Percentiles rank a stretch among this genome's conserved stretches.
phyloP scores from a whole-genome alignment of 2,113 vertebrate species.

The Semicossyphus pulcher region DNA sequence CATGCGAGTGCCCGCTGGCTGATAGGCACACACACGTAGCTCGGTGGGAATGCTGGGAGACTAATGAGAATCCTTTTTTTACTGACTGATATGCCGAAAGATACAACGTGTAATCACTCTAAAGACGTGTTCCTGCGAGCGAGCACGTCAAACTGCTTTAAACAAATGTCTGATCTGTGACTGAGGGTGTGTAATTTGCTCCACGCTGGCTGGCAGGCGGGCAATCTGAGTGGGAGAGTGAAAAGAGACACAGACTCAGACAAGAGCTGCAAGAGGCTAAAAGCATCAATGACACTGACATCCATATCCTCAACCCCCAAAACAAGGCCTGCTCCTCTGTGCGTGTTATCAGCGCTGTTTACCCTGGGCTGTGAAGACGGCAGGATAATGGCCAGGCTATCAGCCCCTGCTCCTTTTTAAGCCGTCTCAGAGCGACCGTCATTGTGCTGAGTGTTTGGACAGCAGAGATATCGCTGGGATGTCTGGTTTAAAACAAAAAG shows the following conservation, averaged over 20 bases:
- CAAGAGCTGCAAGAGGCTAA: constrained; percentile 44
- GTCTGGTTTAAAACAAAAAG: constrained; percentile 77
- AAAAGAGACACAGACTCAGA: constrained; percentile 34
- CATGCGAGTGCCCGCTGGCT: constrained; percentile 62
- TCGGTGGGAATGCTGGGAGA: constrained; percentile 53
- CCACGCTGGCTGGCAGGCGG: constrained; percentile 35
- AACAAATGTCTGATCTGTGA: constrained; percentile 73
- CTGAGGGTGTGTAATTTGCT: constrained; percentile 65
- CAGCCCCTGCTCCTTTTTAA: constrained; percentile 74
- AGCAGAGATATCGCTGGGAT: constrained; percentile 74
- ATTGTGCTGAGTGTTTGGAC: constrained; percentile 81
- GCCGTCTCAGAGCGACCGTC: constrained; percentile 75
- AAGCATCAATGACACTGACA: constrained; percentile 72
- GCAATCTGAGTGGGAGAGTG: constrained; percentile 69
- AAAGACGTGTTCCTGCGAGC: constrained; percentile 66
- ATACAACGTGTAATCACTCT: constrained; percentile 75
- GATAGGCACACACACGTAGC: constrained; percentile 71
- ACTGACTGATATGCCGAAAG: constrained; percentile 69
- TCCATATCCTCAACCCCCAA: constrained; percentile 43
- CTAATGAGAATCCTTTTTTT: constrained; percentile 68
- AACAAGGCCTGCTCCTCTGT: constrained; percentile 39
- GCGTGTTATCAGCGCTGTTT: constrained; percentile 78
- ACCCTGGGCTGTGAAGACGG: constrained; percentile 78
- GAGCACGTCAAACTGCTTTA: constrained; percentile 68
- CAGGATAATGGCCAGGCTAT: constrained; percentile 74